phyloP scores from a whole-genome alignment of 2,113 vertebrate species.

The Nettapus auritus region DNA sequence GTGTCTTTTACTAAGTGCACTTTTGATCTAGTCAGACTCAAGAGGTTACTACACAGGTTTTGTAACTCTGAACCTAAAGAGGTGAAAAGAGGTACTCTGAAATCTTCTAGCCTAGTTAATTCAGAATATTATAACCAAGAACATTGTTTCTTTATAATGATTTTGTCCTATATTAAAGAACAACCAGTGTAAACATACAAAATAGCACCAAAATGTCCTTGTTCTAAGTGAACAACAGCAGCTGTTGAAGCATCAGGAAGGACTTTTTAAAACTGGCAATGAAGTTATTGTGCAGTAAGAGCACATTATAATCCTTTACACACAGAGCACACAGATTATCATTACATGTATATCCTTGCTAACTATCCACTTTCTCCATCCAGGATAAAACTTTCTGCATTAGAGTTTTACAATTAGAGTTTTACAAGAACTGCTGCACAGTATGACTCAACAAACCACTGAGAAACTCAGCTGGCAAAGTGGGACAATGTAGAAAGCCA shows the following conservation, averaged over 20 bases:
- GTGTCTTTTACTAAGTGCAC: neutral
- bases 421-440: neutral
- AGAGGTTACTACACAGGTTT: neutral
- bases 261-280: neutral
- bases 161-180: neutral
- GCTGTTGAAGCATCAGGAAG: neutral
- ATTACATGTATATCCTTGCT: neutral
- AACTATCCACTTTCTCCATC: neutral
- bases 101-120: neutral
- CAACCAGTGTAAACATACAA: neutral
- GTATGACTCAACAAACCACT: neutral
- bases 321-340: neutral
- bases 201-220: conserved; percentile 45
- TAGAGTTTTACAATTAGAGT: neutral
- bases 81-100: neutral
- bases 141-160: neutral
- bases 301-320: neutral
- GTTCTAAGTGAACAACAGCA: neutral
- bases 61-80: neutral
- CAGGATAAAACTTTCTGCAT: neutral
- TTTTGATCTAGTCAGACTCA: neutral
- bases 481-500: neutral
- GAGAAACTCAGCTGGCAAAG: neutral
- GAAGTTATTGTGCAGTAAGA: neutral
- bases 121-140: neutral